A percentile compares a stretch with the other conserved stretches of the same genome.
Evolutionary conservation across 2,113 vertebrate species (phyloP).

Genomic region (Calypte anna): DNA sequence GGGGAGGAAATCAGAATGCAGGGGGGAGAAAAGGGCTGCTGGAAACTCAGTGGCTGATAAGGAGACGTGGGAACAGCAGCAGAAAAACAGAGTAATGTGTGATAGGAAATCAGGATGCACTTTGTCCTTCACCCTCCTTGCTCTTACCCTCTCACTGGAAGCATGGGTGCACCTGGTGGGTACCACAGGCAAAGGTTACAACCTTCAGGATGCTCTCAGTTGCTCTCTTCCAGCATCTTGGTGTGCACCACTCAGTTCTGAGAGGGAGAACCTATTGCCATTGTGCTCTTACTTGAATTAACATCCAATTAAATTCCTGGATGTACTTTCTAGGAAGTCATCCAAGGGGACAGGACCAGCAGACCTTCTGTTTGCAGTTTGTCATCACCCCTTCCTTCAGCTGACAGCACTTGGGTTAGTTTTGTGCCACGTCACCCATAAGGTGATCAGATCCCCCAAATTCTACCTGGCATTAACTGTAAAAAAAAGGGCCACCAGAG

Average conservation of each 20-base stretch:
- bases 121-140: background rate
- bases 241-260: fast-evolving
- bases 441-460: background rate
- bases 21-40: background rate
- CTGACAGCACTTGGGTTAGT: background rate
- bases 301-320: background rate
- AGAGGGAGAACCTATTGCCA: background rate
- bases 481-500: background rate
- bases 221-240: background rate
- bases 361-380: background rate
- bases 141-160: background rate
- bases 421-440: background rate
- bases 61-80: background rate
- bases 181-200: background rate
- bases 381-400: background rate
- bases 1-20: background rate
- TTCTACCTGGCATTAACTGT: background rate
- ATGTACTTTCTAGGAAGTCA: background rate
- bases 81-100: background rate
- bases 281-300: background rate
- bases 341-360: background rate
- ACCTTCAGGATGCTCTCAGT: background rate
- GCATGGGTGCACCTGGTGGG: background rate
- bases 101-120: background rate
- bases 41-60: background rate